These are phyloP conservation scores for Spilarctia lutea DNA, from an alignment of 2,888 invertebrate species.

Conservation along the genomic window DNA sequence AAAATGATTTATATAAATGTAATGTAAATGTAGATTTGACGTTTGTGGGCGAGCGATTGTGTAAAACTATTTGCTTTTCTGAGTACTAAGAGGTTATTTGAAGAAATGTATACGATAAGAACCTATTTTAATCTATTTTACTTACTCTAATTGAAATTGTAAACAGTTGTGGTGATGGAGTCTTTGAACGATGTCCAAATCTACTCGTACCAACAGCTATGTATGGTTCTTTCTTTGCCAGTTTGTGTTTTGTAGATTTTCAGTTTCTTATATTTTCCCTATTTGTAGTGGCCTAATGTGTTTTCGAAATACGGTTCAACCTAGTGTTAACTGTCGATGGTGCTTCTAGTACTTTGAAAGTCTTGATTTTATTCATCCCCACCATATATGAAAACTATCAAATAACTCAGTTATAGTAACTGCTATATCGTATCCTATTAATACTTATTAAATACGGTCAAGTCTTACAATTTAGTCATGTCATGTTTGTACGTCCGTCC, in stretches of 20 bases:
- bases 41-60: conserved; percentile 5
- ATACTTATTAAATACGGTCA: too few species aligned
- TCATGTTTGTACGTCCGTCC: too few species aligned
- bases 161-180: background rate
- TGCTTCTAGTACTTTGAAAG: too few species aligned
- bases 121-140: background rate
- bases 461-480: too few species aligned
- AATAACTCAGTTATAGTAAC: too few species aligned
- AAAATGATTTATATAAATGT: conserved; percentile 13
- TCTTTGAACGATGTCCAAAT: conserved; percentile 4
- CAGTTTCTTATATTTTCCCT: too few species aligned
- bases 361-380: too few species aligned
- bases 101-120: background rate
- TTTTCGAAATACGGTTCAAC: too few species aligned
- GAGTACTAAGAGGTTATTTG: conserved; percentile 10
- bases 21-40: conserved; percentile 11
- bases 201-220: background rate
- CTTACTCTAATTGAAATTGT: background rate
- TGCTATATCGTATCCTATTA: too few species aligned
- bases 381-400: too few species aligned
- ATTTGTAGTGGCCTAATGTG: too few species aligned
- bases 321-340: too few species aligned
- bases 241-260: background rate
- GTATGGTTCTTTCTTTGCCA: background rate
- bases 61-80: conserved; percentile 15